Evolutionary conservation across 1,140 invertebrate genomes (phyloP).

Genomic region (Sogatella furcifera): DNA sequence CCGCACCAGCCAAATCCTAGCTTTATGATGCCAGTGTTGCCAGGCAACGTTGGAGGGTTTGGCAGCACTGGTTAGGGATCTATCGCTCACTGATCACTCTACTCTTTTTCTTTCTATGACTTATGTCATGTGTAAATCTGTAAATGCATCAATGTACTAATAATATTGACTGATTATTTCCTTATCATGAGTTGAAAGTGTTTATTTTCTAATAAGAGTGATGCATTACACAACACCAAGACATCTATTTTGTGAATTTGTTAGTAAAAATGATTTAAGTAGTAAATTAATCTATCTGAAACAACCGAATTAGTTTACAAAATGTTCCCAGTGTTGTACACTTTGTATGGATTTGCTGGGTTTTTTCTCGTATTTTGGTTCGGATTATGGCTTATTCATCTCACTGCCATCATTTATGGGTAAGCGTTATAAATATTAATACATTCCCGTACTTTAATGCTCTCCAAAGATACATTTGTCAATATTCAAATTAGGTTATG

Average conservation of each 20-base stretch:
- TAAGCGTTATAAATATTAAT: conserved; percentile 24
- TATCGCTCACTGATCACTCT: too few species aligned
- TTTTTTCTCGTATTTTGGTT: conserved; percentile 55
- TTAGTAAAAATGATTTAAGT: background rate
- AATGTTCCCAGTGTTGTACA: conserved; percentile 27
- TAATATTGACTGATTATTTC: too few species aligned
- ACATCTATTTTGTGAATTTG: background rate
- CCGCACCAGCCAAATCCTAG: too few species aligned
- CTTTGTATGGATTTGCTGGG: conserved; percentile 47
- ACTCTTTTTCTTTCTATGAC: too few species aligned
- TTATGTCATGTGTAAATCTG: too few species aligned
- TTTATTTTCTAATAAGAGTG: background rate
- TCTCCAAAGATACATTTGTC: background rate
- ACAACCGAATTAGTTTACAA: background rate
- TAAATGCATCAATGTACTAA: too few species aligned
- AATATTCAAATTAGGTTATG: background rate
- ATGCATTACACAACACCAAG: background rate
- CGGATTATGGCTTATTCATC: conserved; percentile 51
- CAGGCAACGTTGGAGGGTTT: too few species aligned
- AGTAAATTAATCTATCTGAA: background rate
- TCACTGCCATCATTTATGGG: conserved; percentile 48
- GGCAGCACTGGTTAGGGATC: too few species aligned
- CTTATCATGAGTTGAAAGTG: too few species aligned
- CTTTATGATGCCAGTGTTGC: too few species aligned
- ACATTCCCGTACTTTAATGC: background rate